Base-by-base conservation (phyloP, 1,140 invertebrate genomes). In the Ladona fulva region DNA sequence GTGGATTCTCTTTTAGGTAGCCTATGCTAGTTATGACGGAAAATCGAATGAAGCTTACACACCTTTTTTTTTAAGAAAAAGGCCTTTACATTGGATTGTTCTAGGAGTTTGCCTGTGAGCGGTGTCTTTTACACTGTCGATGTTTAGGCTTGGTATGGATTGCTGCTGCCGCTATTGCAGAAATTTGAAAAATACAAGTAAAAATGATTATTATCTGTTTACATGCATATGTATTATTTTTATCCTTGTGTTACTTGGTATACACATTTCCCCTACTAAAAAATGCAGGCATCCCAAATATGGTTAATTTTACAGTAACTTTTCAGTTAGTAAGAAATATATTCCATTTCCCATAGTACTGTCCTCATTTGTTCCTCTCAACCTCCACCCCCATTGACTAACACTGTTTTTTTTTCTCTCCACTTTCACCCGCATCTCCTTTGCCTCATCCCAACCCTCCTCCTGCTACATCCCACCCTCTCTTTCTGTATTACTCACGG, bases 151-250 rank as follows among this genome's bases (percentile, higher is more conserved):
- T 76, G 75, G 75, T 76, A 76, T 76, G 75, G 42, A 76, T 66
- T 66, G 42, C 75, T 76, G 75, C 75, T 76, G 79, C 78, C 42
- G 79, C 78, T 77, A 78, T 81, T 79, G 78, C 76, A 74, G 76
- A 79, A 78, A 75, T 77, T 44, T 22, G 24, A 77, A 59, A 78
- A 77, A 24, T 77, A 19, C 42, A 77, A 78, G 42, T 73, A 22
- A 74, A 25, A 25, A 29, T 76, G n/a, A 76, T 29, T 76, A 29
- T 42, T 29, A 76, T 29, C 25, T 77, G 52, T 77, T 77, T 78
- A 79, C 42, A 79, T 79, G 76, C 52, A 79, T 79, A 79, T 79
- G 76, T 79, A 79, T 79, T 59, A 42, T 76, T 79, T n/a, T 78
- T 78, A 42, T 77, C 59, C 78, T 44, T 79, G 74, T 73, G 25